Evolutionary conservation across 2,113 vertebrate species (phyloP).

Genomic region (Corythaeola cristata): DNA sequence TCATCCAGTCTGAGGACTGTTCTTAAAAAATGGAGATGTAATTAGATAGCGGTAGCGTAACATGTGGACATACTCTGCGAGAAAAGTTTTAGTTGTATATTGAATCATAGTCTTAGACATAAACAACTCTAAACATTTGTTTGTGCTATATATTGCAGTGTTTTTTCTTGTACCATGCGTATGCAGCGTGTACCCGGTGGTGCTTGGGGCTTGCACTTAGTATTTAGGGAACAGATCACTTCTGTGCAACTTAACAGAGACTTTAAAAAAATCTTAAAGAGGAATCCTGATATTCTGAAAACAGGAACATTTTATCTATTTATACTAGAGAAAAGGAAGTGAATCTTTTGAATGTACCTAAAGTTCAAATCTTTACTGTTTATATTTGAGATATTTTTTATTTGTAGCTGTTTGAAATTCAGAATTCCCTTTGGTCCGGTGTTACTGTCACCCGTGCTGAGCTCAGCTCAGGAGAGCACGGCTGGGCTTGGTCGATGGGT

Average conservation of each 20-base stretch:
- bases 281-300: not conserved
- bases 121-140: not conserved
- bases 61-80: not conserved
- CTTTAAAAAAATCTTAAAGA: not conserved
- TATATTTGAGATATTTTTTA: not conserved
- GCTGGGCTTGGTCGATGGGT: not conserved
- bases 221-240: conserved; percentile 13
- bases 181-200: fast-evolving
- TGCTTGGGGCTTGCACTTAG: not conserved
- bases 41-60: not conserved
- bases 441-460: not conserved
- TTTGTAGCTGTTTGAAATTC: not conserved
- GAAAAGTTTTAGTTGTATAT: not conserved
- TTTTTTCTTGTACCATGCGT: not conserved
- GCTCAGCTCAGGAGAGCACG: not conserved
- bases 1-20: not conserved
- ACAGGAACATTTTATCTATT: not conserved
- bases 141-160: not conserved
- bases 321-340: not conserved
- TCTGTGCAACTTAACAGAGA: conserved; percentile 20
- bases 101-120: not conserved
- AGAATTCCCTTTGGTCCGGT: not conserved
- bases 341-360: not conserved
- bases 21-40: not conserved
- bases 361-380: not conserved